Evolutionary conservation across 2,797 vertebrate species (phyloP), one percentile per base, ranked within the genome.

Genomic region (Hipposideros larvatus): DNA sequence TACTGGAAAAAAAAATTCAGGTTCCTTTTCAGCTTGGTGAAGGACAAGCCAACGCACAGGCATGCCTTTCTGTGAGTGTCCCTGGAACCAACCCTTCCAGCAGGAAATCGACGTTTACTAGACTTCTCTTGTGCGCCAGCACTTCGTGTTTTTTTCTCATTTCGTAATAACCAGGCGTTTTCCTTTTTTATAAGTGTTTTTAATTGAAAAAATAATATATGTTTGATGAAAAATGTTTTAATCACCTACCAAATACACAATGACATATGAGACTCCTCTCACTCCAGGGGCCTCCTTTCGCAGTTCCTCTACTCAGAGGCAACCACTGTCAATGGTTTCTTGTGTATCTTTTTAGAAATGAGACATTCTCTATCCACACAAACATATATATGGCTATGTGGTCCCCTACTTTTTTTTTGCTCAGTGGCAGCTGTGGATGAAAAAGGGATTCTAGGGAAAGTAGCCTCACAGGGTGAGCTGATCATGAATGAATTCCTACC

Each of bases 171-270:
- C 31, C 59, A 68, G n/a, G 37, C 46, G 48, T 46, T 85, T 91
- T 63, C 34, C 91, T 11, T 83, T 91, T 59, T 34, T 59, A 19
- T 28, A 79, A 51, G 11, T 87, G 41, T n/a, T 89, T 77, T 79
- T 80, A 68, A 93, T 51, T 46, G 73, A 18, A 55, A 87, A 87
- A 66, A 57, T 53, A 66, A 85, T 51, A 37, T 51, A 51, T 51
- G 48, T 51, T 51, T 78, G 68, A 87, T 90, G 57, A 88, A 68
- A 93, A 83, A 34, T 61, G 78, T 65, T 78, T 87, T 59, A 87
- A 75, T 73, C 41, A 22, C 63, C 37, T 43, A 43, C 94, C 46
- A 90, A 85, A 89, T 24, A 70, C 4, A 11, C 41, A 48, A 61
- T 28, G 73, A 86, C 68, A 86, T 63, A 83, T 0, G 3, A 92